These are phyloP conservation scores for Platorchestia sp. DNA, from an alignment of 1,140 invertebrate species.

Conservation along the genomic window DNA sequence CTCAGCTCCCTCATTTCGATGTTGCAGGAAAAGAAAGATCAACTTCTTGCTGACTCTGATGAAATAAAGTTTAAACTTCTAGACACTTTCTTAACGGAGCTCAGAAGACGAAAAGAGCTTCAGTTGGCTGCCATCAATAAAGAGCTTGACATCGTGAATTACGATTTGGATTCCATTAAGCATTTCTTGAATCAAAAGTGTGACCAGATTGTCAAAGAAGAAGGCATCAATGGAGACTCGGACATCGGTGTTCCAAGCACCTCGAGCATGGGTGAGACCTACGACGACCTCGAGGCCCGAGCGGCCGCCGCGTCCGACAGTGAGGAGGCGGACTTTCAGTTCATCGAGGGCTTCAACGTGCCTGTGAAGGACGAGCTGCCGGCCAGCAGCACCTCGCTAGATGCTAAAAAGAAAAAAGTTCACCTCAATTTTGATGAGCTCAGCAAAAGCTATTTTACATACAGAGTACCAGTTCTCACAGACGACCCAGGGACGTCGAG, in stretches of 20 bases:
- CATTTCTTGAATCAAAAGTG: slow-evolving; percentile 78
- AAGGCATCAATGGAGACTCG: slow-evolving; percentile 59
- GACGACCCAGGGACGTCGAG: background rate
- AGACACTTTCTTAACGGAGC: slow-evolving; percentile 86
- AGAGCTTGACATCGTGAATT: slow-evolving; percentile 84
- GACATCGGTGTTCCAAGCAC: slow-evolving; percentile 60
- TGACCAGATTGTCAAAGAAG: slow-evolving; percentile 48
- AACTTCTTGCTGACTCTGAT: slow-evolving; percentile 84
- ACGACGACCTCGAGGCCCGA: slow-evolving; percentile 21
- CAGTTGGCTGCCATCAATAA: slow-evolving; percentile 78
- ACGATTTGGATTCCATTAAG: slow-evolving; percentile 85
- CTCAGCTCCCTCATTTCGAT: slow-evolving; percentile 87
- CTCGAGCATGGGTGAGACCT: slow-evolving; percentile 57
- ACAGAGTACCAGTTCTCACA: slow-evolving; percentile 79
- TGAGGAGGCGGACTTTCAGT: slow-evolving; percentile 55
- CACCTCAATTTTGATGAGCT: slow-evolving; percentile 92
- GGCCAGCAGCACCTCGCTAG: slow-evolving; percentile 16
- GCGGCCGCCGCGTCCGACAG: slow-evolving; percentile 18
- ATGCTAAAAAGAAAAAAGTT: slow-evolving; percentile 72
- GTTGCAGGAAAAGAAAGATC: slow-evolving; percentile 82
- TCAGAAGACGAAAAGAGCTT: slow-evolving; percentile 82
- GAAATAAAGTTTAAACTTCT: slow-evolving; percentile 84
- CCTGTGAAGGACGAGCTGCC: slow-evolving; percentile 20
- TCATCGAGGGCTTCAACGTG: slow-evolving; percentile 61
- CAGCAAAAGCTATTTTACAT: slow-evolving; percentile 87